phyloP scores from a whole-genome alignment of 2,113 vertebrate species.

The Accipiter virgatus region DNA sequence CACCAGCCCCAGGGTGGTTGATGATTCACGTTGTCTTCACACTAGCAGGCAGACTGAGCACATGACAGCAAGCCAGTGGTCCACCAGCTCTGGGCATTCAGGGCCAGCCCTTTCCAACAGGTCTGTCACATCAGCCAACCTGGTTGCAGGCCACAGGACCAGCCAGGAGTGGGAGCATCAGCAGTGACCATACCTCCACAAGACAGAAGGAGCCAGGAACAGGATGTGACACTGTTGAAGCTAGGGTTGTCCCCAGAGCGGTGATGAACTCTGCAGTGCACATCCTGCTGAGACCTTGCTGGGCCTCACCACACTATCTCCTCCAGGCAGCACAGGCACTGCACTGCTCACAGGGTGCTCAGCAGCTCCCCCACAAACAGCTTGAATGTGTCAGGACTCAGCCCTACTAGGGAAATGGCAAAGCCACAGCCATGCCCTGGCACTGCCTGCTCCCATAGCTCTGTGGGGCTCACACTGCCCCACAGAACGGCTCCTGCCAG shows the following conservation, averaged over 20 bases:
- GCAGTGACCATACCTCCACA: background rate
- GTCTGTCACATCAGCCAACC: background rate
- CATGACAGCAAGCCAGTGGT: fast-evolving
- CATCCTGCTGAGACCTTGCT: background rate
- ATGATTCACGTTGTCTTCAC: background rate
- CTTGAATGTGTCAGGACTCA: background rate
- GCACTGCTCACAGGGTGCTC: background rate
- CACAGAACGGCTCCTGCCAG: background rate
- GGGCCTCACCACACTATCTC: background rate
- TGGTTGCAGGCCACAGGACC: too few species aligned
- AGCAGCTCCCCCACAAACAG: background rate
- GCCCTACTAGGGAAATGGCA: background rate
- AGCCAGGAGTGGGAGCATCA: background rate
- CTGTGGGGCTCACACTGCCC: background rate
- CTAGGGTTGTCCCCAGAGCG: background rate
- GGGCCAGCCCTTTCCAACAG: background rate
- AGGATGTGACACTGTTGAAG: background rate
- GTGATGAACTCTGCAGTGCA: background rate
- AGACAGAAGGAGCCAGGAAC: background rate
- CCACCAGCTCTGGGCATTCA: background rate
- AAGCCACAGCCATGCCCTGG: background rate
- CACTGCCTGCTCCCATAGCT: background rate
- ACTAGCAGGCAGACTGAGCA: background rate
- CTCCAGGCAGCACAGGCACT: background rate
- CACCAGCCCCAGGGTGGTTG: too few species aligned